Evolutionary conservation across 2,797 vertebrate species (phyloP).

Genomic region (Phrynocephalus forsythii): DNA sequence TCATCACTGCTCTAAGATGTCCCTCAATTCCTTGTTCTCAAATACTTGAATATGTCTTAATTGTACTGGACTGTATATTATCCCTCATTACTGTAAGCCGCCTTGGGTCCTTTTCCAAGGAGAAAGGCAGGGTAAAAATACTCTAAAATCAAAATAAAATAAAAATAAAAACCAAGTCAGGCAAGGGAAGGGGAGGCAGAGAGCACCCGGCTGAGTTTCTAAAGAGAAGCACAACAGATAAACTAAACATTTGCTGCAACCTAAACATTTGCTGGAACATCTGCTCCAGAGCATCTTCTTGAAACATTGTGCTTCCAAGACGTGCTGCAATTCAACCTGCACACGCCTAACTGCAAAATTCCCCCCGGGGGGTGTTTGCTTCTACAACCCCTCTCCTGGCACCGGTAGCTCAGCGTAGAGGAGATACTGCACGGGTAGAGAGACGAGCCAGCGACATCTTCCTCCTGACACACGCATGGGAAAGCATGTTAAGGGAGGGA

Average conservation of each 20-base stretch:
- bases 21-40: too few species aligned
- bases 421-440: neutral
- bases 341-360: neutral
- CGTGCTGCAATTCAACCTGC: neutral
- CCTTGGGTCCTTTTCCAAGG: too few species aligned
- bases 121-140: too few species aligned
- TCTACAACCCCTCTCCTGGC: neutral
- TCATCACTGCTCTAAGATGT: too few species aligned
- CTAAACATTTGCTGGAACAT: slow-evolving; percentile 28
- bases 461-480: neutral
- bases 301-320: neutral
- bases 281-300: slow-evolving; percentile 16
- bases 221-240: neutral
- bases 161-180: neutral
- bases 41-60: too few species aligned
- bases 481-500: neutral
- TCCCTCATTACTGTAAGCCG: too few species aligned
- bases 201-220: neutral
- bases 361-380: neutral
- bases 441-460: neutral
- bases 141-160: neutral
- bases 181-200: neutral
- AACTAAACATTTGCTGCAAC: slow-evolving; percentile 26
- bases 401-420: neutral
- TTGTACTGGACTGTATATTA: too few species aligned